These are phyloP conservation scores for Tupiocoris notatus DNA, from an alignment of 2,888 invertebrate species.

Conservation along the genomic window DNA sequence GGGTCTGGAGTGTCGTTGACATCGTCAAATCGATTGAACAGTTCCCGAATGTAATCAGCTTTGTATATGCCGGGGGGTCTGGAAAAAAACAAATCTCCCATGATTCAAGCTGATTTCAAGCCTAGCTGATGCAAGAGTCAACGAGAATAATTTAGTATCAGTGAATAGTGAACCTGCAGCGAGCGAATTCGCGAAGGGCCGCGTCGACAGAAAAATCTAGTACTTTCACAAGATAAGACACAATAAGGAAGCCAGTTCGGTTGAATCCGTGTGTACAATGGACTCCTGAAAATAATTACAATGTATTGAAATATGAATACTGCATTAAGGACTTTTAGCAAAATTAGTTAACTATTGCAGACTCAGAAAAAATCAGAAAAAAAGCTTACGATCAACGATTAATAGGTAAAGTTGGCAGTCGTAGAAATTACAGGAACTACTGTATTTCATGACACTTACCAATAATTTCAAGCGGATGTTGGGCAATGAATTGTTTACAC, in stretches of 20 bases:
- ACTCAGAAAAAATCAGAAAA: not conserved
- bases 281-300: constrained; percentile 59
- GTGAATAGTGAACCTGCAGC: too few relatives aligned
- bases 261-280: constrained; percentile 99
- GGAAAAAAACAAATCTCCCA: too few relatives aligned
- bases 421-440: too few relatives aligned
- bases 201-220: constrained; percentile 81
- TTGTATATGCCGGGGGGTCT: constrained; percentile 98
- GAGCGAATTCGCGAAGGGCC: constrained; percentile 74
- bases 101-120: too few relatives aligned
- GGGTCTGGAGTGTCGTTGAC: constrained; percentile 65
- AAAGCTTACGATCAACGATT: too few relatives aligned
- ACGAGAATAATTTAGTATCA: too few relatives aligned
- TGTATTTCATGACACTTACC: constrained; percentile 57
- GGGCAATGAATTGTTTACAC: constrained; percentile 73
- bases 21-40: constrained; percentile 78
- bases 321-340: not conserved
- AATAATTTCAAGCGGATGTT: constrained; percentile 74
- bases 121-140: too few relatives aligned
- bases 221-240: constrained; percentile 84
- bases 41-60: constrained; percentile 85
- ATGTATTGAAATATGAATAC: too few relatives aligned
- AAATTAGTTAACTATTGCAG: not conserved
- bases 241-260: constrained; percentile 92
- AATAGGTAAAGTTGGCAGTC: too few relatives aligned